phyloP scores from a whole-genome alignment of 2,888 invertebrate genomes.

The Drosophila aldrichi region DNA sequence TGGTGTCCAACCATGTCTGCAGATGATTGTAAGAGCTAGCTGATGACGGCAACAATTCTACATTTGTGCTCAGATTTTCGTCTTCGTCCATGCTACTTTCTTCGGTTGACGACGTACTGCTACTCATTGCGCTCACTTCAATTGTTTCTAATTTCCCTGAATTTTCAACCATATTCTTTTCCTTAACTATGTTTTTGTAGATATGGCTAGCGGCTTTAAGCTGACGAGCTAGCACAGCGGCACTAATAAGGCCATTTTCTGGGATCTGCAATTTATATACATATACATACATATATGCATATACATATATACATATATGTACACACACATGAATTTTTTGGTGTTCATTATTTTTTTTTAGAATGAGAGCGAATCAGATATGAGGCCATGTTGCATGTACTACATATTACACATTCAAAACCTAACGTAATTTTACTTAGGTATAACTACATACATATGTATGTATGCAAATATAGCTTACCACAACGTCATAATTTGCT shows the following conservation, averaged over 20 bases:
- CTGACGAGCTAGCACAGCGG: not conserved
- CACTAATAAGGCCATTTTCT: not conserved
- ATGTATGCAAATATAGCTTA: not conserved
- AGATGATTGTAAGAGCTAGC: not conserved
- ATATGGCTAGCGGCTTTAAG: not conserved
- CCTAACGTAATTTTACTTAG: not conserved
- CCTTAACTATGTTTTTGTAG: not conserved
- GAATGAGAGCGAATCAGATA: too few relatives aligned
- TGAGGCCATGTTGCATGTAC: not conserved
- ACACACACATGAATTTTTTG: not conserved
- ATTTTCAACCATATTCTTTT: not conserved
- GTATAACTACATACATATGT: too few relatives aligned
- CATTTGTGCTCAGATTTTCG: not conserved
- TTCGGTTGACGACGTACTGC: not conserved
- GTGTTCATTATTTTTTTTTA: not conserved
- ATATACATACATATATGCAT: not conserved
- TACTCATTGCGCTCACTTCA: not conserved
- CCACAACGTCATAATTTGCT: not conserved
- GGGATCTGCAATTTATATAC: not conserved
- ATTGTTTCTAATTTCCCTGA: not conserved
- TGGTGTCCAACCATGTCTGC: not conserved
- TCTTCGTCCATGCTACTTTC: not conserved
- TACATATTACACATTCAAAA: not conserved
- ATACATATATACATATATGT: not conserved
- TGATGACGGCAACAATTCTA: not conserved